Conservation (phyloP, 2,113 vertebrate species). For the Athene noctua region DNA sequence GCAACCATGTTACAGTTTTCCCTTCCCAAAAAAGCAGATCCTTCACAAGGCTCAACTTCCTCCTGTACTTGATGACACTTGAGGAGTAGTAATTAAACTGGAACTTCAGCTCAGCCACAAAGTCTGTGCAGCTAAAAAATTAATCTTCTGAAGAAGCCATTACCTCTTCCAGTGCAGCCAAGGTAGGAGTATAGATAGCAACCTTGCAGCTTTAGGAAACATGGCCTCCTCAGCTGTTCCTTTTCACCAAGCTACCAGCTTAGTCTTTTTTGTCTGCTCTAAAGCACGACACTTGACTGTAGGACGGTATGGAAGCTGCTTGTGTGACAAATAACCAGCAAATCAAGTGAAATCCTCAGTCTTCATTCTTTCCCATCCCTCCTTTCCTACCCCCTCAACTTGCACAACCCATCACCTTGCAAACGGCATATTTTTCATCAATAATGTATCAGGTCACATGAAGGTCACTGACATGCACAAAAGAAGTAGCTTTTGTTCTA, state of each 20-base stretch:
- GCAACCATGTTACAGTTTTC: neutral
- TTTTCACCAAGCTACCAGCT: neutral
- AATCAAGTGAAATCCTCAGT: neutral
- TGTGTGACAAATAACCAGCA: neutral
- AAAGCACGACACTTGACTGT: neutral
- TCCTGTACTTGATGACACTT: neutral
- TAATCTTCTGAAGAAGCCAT: accelerated
- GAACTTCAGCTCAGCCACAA: neutral
- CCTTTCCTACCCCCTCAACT: neutral
- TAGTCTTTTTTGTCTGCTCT: neutral
- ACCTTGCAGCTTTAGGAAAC: neutral
- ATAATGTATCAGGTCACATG: neutral
- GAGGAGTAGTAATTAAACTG: neutral
- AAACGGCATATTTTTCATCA: neutral
- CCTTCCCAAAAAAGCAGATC: neutral
- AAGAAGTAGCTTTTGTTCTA: neutral
- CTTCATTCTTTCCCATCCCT: neutral
- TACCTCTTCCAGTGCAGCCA: neutral
- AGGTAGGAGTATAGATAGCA: neutral
- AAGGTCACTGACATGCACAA: neutral
- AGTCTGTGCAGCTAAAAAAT: neutral
- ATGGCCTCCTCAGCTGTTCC: neutral
- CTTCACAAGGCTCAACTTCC: neutral
- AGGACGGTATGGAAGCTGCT: neutral
- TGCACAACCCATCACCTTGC: neutral